Base-by-base conservation (phyloP, 1,140 invertebrate species). In the Zaprionus africanus region DNA sequence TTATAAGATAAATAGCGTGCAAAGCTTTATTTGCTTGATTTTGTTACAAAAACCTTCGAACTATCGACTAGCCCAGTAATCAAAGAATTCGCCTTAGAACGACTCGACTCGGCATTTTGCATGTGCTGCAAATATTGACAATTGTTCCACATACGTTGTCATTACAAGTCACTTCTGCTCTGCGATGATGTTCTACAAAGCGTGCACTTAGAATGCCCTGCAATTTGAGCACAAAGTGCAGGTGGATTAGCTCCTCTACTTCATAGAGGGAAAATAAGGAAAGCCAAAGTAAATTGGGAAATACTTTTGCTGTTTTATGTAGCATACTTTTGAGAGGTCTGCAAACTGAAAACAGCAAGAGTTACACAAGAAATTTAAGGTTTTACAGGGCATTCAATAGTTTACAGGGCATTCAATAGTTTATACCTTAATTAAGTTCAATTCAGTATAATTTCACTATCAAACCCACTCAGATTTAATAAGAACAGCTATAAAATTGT, bases 71-170 rank as follows among this genome's bases (percentile, higher is more conserved):
- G 58, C 71, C 71, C 46, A 74, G 65, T 61, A 74, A 74, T 74
- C 78, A 76, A 83, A 77, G 78, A 64, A 31, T 53, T 73, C 62
- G 62, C 66, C 56, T 38, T 68, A n/a, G 34, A 59, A 59, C 59
- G 67, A 46, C 15, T 41, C 15, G 38, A 5, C 41, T 34, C 43
- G 9, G 31, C 31, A 22, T 22, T 34, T 79, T 87, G 81, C 81
- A 87, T 88, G 78, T 83, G 84, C 73, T 66, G 84, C 80, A 87
- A 87, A 87, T 87, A 87, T 87, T 88, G 84, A 88, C 83, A 81
- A 61, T 83, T 70, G 78, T 65, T 24, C 51, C 36, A 66, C 49
- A 79, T 24, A 51, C 46, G 22, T 51, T 51, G 80, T 83, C 63
- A 81, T 60, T 67, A 78, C 79, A 68, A 82, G 72, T 77, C 79